Conservation (phyloP, 2,797 vertebrate genomes). For the Enteromius radiatus region DNA sequence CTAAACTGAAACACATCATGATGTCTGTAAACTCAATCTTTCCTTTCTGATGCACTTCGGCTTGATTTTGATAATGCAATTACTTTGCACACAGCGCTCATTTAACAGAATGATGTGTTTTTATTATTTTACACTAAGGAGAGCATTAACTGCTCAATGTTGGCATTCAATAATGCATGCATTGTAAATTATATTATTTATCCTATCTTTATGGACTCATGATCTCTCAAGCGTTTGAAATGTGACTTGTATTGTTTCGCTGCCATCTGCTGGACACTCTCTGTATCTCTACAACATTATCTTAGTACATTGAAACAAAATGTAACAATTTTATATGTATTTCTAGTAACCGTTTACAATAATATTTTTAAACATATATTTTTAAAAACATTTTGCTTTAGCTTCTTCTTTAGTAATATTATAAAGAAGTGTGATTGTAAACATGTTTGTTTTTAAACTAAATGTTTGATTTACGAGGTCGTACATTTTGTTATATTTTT, state of each 20-base stretch:
- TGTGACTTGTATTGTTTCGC: not conserved
- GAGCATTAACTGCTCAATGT: not conserved
- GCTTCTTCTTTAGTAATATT: not conserved
- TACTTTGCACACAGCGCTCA: too few relatives aligned
- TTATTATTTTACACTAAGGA: not conserved
- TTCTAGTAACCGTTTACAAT: not conserved
- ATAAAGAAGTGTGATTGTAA: not conserved
- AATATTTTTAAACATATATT: not conserved
- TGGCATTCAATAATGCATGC: not conserved
- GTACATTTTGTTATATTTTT: not conserved
- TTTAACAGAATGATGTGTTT: not conserved
- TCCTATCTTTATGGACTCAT: not conserved
- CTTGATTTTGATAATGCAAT: not conserved
- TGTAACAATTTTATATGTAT: not conserved
- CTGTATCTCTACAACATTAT: not conserved
- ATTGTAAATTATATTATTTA: not conserved
- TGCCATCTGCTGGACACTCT: conserved; percentile 42
- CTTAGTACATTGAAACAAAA: too few relatives aligned
- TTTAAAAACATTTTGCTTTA: not conserved
- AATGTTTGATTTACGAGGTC: too few relatives aligned
- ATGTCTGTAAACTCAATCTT: not conserved
- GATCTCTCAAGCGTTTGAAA: not conserved
- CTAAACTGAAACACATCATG: not conserved
- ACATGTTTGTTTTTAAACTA: too few relatives aligned
- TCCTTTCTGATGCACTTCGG: not conserved